phyloP scores from a whole-genome alignment of 2,797 vertebrate species.

The Cossypha dichroa region DNA sequence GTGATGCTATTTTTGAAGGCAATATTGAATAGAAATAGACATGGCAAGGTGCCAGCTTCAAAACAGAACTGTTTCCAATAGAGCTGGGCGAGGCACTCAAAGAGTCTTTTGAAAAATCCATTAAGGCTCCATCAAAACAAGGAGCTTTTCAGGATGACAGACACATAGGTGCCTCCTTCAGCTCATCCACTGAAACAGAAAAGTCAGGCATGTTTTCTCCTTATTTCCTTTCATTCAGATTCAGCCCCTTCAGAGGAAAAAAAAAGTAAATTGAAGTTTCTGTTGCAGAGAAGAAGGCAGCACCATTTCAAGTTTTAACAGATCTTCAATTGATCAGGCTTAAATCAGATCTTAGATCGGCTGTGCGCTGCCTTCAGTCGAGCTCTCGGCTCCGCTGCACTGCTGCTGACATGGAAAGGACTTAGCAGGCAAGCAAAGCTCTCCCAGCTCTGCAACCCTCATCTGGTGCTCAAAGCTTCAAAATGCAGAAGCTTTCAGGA shows the following conservation, averaged over 20 bases:
- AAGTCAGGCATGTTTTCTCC: not conserved
- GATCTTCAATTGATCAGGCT: not conserved
- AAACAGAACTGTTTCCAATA: conserved; percentile 25
- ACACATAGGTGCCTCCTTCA: conserved; percentile 35
- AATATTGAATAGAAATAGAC: conserved; percentile 52
- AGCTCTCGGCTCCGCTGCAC: not conserved
- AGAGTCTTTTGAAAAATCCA: conserved; percentile 43
- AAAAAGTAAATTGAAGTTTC: not conserved
- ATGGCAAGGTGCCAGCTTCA: conserved; percentile 40
- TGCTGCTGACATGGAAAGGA: not conserved
- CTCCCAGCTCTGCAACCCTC: not conserved
- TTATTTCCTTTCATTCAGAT: conserved; percentile 17
- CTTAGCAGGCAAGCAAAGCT: not conserved
- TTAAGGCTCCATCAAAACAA: conserved; percentile 59
- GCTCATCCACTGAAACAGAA: not conserved
- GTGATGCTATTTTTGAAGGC: conserved; percentile 35
- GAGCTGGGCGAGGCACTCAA: not conserved
- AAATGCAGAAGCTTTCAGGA: not conserved
- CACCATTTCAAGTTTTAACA: conserved; percentile 10
- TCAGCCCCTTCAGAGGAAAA: not conserved
- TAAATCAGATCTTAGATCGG: not conserved
- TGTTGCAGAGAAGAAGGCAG: not conserved
- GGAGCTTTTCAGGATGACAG: conserved; percentile 36
- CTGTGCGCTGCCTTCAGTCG: fast-evolving
- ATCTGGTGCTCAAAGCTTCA: not conserved